Conservation (phyloP, 2,113 vertebrate genomes). For the Cyprinodon brontotheroides region DNA sequence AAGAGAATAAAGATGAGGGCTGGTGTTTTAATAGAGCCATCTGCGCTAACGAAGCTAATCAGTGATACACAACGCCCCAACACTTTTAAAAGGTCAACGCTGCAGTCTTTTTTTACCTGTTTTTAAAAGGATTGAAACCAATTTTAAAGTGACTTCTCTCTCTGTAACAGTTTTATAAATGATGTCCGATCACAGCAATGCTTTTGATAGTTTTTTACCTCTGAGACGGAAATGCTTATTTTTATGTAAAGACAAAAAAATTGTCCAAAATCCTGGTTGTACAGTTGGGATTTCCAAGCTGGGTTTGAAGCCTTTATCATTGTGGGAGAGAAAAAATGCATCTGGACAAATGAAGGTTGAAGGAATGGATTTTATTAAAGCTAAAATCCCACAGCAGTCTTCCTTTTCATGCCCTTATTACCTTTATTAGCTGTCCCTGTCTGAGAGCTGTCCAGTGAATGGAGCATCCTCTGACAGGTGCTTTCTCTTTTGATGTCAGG, state of each 20-base stretch:
- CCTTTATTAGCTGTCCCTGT: conserved; percentile 47
- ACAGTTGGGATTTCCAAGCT: conserved; percentile 25
- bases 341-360: conserved; percentile 39
- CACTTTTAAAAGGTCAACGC: background rate
- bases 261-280: background rate
- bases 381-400: conserved; percentile 34
- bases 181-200: background rate
- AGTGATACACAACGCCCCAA: background rate
- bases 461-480: conserved; percentile 63
- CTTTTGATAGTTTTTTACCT: background rate
- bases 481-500: conserved; percentile 51
- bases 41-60: background rate
- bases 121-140: background rate
- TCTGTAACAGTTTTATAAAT: background rate
- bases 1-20: background rate
- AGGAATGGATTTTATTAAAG: conserved; percentile 48
- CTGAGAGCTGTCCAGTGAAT: conserved; percentile 36
- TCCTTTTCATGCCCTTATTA: conserved; percentile 35
- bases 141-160: background rate
- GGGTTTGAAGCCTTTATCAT: conserved; percentile 40
- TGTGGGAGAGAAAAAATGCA: conserved; percentile 26
- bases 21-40: background rate
- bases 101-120: background rate
- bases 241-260: background rate
- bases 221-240: background rate